phyloP scores from a whole-genome alignment of 2,888 invertebrate genomes.

The Apodemia zela region DNA sequence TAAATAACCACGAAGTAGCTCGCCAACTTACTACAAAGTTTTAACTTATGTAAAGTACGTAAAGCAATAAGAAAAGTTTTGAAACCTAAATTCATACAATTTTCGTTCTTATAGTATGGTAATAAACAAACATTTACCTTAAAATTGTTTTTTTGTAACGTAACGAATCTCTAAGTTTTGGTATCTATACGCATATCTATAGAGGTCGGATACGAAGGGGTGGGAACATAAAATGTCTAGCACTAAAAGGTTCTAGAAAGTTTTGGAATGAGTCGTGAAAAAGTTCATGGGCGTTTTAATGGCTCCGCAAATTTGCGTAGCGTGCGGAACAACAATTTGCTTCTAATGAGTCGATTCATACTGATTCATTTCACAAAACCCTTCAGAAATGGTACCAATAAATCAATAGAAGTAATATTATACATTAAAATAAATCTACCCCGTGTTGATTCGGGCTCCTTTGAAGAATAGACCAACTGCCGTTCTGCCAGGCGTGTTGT shows the following conservation, averaged over 20 bases:
- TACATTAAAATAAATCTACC: too few relatives aligned
- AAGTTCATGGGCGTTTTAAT: conserved; percentile 15
- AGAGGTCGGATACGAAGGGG: background rate
- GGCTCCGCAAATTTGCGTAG: conserved; percentile 8
- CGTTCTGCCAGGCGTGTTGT: too few relatives aligned
- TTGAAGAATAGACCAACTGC: too few relatives aligned
- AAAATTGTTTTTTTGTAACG: background rate
- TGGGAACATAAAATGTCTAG: conserved; percentile 9
- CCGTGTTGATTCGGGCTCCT: too few relatives aligned
- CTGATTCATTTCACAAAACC: background rate
- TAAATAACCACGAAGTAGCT: conserved; percentile 17
- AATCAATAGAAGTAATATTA: background rate
- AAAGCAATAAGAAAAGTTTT: conserved; percentile 9
- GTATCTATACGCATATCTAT: background rate
- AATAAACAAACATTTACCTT: background rate
- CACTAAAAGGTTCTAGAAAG: conserved; percentile 13
- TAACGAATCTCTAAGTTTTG: background rate
- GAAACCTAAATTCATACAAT: background rate
- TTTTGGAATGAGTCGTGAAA: conserved; percentile 13
- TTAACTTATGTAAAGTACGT: conserved; percentile 18
- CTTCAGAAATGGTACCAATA: background rate
- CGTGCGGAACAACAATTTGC: conserved; percentile 1
- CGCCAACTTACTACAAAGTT: conserved; percentile 13
- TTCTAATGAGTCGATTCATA: conserved; percentile 6
- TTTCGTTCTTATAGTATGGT: background rate